A percentile compares a stretch with the other conserved stretches of the same genome.
Conservation (phyloP, 2,888 invertebrate genomes). For the Pseudanteris insignis region DNA sequence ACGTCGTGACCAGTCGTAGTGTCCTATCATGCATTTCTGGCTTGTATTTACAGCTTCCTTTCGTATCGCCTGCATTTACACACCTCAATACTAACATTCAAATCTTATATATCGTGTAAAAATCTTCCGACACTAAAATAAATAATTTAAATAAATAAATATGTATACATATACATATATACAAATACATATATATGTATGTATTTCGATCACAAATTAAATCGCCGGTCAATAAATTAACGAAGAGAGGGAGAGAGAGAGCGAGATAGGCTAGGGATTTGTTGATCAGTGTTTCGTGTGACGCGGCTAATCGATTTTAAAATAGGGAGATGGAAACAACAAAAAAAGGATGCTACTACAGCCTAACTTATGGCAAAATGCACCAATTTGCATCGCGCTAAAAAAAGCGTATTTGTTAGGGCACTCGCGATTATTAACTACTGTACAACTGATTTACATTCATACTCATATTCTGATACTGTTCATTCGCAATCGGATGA, state of each 20-base stretch:
- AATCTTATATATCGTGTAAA: slow-evolving; percentile 50
- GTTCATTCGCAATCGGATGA: too few species aligned
- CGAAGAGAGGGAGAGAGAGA: slow-evolving; percentile 10
- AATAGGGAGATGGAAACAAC: too few species aligned
- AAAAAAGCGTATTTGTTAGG: slow-evolving; percentile 27
- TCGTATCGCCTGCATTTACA: slow-evolving; percentile 47
- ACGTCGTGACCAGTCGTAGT: slow-evolving; percentile 47
- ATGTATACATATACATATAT: slow-evolving; percentile 53
- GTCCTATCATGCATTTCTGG: slow-evolving; percentile 47
- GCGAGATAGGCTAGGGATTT: background rate
- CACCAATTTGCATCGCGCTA: slow-evolving; percentile 22
- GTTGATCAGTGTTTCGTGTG: too few species aligned
- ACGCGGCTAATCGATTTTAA: too few species aligned
- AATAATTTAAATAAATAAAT: slow-evolving; percentile 58
- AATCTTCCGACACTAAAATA: slow-evolving; percentile 66
- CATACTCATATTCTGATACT: too few species aligned
- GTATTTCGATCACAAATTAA: slow-evolving; percentile 46
- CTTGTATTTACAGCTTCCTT: slow-evolving; percentile 48
- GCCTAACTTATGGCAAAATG: slow-evolving; percentile 35
- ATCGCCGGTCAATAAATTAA: slow-evolving; percentile 63
- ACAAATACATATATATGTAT: slow-evolving; percentile 45
- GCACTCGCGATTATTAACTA: slow-evolving; percentile 16
- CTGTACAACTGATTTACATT: slow-evolving; percentile 32
- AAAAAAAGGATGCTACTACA: too few species aligned
- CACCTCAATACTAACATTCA: slow-evolving; percentile 43